Conservation (phyloP, 2,888 invertebrate species). For the Plagodis pulveraria region DNA sequence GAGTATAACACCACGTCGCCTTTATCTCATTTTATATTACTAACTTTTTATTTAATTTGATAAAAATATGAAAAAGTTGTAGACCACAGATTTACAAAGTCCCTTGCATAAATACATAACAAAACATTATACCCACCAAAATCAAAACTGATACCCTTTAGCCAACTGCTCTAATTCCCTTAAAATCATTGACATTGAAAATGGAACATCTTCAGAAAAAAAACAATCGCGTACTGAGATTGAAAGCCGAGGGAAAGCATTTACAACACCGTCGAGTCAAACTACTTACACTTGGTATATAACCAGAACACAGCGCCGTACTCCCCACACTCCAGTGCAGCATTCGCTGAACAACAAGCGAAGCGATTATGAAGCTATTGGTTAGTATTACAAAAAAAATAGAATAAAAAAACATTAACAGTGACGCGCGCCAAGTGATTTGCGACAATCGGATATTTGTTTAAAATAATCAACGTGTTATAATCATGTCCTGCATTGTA, state of each 20-base stretch:
- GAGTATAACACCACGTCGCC: no score
- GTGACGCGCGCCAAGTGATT: conserved; percentile 35
- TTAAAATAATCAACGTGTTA: neutral
- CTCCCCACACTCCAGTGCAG: conserved; percentile 70
- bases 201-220: conserved; percentile 42
- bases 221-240: conserved; percentile 53
- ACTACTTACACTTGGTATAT: conserved; percentile 73
- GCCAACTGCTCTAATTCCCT: conserved; percentile 12
- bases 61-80: no score
- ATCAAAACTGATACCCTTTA: conserved; percentile 1
- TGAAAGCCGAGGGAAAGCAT: conserved; percentile 71
- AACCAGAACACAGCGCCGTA: conserved; percentile 54
- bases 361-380: conserved; percentile 82
- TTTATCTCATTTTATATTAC: no score
- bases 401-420: conserved; percentile 40
- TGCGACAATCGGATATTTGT: conserved; percentile 15
- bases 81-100: no score
- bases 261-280: conserved; percentile 72
- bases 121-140: neutral
- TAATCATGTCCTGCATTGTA: conserved; percentile 30
- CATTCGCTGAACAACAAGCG: conserved; percentile 75
- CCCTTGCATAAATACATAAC: neutral
- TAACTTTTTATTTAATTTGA: no score
- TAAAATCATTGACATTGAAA: conserved; percentile 29
- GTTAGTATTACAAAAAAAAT: conserved; percentile 64